Conservation (phyloP, 2,113 vertebrate genomes). For the Dipodomys ordii region DNA sequence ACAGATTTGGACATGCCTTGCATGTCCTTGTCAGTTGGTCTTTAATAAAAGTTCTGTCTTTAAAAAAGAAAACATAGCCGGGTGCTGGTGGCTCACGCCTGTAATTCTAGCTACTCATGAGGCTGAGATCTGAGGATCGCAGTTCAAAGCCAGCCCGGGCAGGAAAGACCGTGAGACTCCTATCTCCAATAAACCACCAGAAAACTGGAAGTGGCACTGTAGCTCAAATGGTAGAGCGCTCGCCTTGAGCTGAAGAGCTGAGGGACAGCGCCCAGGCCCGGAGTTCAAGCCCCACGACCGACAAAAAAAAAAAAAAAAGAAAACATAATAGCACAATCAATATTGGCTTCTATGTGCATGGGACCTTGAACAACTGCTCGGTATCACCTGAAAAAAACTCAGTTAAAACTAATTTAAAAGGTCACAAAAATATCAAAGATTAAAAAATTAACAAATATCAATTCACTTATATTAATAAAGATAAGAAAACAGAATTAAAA, state of each 20-base stretch:
- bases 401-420: not conserved
- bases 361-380: not conserved
- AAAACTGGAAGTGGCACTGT: too few relatives aligned
- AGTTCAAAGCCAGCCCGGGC: too few relatives aligned
- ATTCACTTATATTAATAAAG: not conserved
- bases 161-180: too few relatives aligned
- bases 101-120: too few relatives aligned
- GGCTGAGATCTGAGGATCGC: too few relatives aligned
- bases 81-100: too few relatives aligned
- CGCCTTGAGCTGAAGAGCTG: too few relatives aligned
- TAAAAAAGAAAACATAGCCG: not conserved
- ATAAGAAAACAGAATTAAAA: not conserved
- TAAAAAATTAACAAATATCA: slow-evolving; percentile 1
- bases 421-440: not conserved
- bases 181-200: too few relatives aligned
- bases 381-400: not conserved
- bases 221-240: too few relatives aligned
- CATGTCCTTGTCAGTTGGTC: not conserved
- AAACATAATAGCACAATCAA: not conserved
- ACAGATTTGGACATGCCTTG: not conserved
- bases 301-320: not conserved
- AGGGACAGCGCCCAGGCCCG: too few relatives aligned
- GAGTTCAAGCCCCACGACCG: too few relatives aligned
- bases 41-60: not conserved
- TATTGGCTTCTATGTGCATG: not conserved